Base-by-base conservation (phyloP, 1,140 invertebrate genomes). In the Brachionus manjavacas region DNA sequence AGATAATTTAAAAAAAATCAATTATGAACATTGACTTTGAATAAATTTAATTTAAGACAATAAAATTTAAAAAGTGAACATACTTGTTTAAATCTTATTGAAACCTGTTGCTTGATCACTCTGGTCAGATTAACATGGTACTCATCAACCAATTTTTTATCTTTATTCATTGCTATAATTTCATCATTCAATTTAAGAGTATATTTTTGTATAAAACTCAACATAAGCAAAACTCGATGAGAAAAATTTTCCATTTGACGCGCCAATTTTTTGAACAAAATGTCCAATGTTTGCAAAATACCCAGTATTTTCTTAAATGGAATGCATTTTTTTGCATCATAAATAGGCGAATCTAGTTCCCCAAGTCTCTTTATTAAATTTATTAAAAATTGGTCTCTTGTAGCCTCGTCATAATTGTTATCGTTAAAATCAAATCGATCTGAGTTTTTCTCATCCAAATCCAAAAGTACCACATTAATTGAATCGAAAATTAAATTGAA, bases 261-360 rank as follows among this genome's bases (percentile, higher is more conserved):
- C 0, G 94, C 94, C 87, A 96, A 94, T 88, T 96, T 93, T 88
- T 95, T 93, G n/a, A 95, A 91, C 23, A 96, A 92, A 16, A 94
- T 92, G 52, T 93, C 92, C 52, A 96, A 90, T 4, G 95, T 90
- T 89, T 94, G 94, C 0, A 95, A 89, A 6, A 93, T 91, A 85
- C 94, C 87, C 84, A 87, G 87, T 84, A 88, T 87, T 85, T 87
- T 88, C 55, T 87, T 87, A 1, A 88, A 83, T n/a, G 88, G 88
- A 39, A 88, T 86, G 25, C 87, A 85, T 16, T 85, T 85, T 16
- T 85, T 86, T 0, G 88, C 16, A 85, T 89, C 87, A 39, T 86
- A 41, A 64, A 83, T 39, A 0, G 43, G 52, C 43, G 43, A 76
- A 4, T 35, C 72, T 1, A n/a, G 9, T n/a, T 76, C n/a, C n/a